phyloP scores from a whole-genome alignment of 1,140 invertebrate genomes.

The Trachelipus rathkii region DNA sequence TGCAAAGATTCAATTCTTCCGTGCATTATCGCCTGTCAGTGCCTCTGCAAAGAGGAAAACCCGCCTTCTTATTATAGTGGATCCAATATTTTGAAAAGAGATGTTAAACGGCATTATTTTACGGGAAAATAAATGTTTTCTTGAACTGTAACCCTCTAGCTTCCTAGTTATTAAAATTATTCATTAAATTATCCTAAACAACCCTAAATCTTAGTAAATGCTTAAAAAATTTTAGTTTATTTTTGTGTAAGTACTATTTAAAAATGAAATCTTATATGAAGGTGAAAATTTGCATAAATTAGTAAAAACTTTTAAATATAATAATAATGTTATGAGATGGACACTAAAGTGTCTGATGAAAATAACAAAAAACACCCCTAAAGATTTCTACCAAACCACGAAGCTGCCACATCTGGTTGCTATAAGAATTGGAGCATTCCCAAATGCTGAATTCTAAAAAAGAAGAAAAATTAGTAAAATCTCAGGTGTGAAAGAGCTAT shows the following conservation, averaged over 20 bases:
- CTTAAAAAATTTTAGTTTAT: not conserved
- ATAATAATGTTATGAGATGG: constrained; percentile 1
- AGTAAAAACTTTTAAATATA: not conserved
- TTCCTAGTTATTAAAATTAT: too few relatives aligned
- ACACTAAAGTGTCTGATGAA: constrained; percentile 28
- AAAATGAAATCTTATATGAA: not conserved
- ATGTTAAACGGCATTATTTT: too few relatives aligned
- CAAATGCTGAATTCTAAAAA: constrained; percentile 82
- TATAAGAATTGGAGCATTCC: constrained; percentile 84
- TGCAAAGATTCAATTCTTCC: constrained; percentile 42
- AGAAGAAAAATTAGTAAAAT: too few relatives aligned
- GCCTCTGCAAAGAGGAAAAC: constrained; percentile 43
- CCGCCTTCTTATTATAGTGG: constrained; percentile 43
- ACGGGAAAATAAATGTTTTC: too few relatives aligned
- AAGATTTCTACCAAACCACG: constrained; percentile 86
- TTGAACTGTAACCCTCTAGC: too few relatives aligned
- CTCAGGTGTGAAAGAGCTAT: too few relatives aligned
- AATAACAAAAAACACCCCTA: constrained; percentile 36
- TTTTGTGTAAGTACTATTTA: not conserved
- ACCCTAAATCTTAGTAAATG: not conserved
- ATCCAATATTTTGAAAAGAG: constrained; percentile 18
- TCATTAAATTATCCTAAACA: not conserved
- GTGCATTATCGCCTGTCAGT: constrained; percentile 43
- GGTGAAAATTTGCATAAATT: not conserved
- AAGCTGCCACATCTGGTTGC: constrained; percentile 98